These are phyloP conservation scores for Triplophysa dalaica DNA, from an alignment of 2,113 vertebrate species.

Conservation along the genomic window DNA sequence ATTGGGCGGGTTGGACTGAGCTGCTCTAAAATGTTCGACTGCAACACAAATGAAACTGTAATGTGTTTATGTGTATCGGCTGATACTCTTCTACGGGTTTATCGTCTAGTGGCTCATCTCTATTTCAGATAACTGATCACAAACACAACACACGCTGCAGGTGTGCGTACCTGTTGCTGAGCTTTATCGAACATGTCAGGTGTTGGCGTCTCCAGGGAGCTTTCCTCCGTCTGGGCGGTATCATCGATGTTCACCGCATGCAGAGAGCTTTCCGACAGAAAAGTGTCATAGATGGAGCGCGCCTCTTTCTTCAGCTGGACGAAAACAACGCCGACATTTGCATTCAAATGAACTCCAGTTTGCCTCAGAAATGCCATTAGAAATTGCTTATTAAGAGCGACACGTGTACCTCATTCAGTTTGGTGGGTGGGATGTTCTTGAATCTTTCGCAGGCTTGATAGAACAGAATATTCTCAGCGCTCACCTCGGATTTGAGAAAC, in stretches of 20 bases:
- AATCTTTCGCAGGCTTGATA: conserved; percentile 85
- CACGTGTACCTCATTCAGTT: conserved; percentile 74
- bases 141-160: background rate
- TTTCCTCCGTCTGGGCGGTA: conserved; percentile 79
- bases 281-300: conserved; percentile 78
- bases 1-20: too few species aligned
- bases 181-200: conserved; percentile 81
- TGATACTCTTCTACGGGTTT: too few species aligned
- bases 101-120: too few species aligned
- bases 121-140: background rate
- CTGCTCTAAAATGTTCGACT: too few species aligned
- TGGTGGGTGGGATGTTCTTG: conserved; percentile 76
- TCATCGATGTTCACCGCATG: conserved; percentile 83
- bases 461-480: conserved; percentile 84
- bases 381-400: too few species aligned
- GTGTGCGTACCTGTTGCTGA: conserved; percentile 78
- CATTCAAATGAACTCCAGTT: background rate
- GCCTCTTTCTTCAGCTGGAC: conserved; percentile 79
- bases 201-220: conserved; percentile 75
- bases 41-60: too few species aligned
- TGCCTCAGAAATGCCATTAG: background rate
- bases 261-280: conserved; percentile 78
- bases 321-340: background rate
- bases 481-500: conserved; percentile 87
- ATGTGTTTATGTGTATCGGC: too few species aligned